phyloP scores from a whole-genome alignment of 2,888 invertebrate species.

The Brenthis ino region DNA sequence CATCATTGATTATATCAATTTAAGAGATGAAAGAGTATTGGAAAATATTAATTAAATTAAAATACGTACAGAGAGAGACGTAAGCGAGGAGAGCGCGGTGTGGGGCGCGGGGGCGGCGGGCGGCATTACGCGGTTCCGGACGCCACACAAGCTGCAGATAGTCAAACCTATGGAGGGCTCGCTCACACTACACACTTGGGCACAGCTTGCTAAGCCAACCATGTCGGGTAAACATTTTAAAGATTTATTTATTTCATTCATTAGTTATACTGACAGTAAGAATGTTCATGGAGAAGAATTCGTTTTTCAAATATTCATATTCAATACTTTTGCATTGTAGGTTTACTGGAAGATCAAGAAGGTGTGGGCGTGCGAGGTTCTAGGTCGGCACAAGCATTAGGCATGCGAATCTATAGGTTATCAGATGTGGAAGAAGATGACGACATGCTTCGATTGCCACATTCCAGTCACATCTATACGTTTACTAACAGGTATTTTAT shows the following conservation, averaged over 20 bases:
- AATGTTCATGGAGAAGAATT: too few species aligned
- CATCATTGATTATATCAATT: too few species aligned
- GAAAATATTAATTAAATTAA: neutral
- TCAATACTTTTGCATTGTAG: slow-evolving; percentile 45
- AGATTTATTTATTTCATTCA: too few species aligned
- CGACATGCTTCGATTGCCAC: slow-evolving; percentile 89
- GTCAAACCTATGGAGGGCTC: slow-evolving; percentile 97
- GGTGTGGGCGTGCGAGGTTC: slow-evolving; percentile 94
- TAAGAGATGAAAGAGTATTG: neutral
- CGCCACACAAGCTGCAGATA: slow-evolving; percentile 95
- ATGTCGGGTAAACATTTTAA: slow-evolving; percentile 84
- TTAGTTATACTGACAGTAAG: too few species aligned
- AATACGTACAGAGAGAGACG: slow-evolving; percentile 58
- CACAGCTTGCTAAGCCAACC: slow-evolving; percentile 95
- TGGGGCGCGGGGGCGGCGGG: slow-evolving; percentile 76
- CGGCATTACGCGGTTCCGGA: slow-evolving; percentile 84
- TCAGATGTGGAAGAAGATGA: slow-evolving; percentile 90
- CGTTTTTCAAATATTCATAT: neutral
- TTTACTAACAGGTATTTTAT: slow-evolving; percentile 86
- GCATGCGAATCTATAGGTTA: slow-evolving; percentile 84
- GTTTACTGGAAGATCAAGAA: slow-evolving; percentile 92
- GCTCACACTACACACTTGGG: slow-evolving; percentile 96
- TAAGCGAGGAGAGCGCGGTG: slow-evolving; percentile 73
- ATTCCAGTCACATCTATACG: slow-evolving; percentile 91
- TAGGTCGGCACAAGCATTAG: slow-evolving; percentile 88